Conservation (phyloP, 2,113 vertebrate species). For the Hoplias malabaricus region DNA sequence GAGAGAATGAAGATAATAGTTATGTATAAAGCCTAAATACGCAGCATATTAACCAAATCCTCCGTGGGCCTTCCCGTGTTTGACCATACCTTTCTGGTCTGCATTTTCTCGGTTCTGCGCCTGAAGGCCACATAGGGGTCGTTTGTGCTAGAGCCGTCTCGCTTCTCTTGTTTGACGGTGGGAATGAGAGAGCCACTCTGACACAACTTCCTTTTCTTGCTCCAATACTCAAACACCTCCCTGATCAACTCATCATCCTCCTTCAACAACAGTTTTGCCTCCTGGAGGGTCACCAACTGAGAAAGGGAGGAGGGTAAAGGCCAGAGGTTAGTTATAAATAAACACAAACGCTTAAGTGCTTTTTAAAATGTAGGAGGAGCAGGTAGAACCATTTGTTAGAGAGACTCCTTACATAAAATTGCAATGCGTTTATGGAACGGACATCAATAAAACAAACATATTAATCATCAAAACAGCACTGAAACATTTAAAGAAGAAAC, state of each 20-base stretch:
- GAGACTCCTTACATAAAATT: too few species aligned
- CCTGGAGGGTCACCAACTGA: slow-evolving; percentile 93
- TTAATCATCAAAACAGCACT: too few species aligned
- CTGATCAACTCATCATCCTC: slow-evolving; percentile 96
- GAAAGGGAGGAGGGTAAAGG: background rate
- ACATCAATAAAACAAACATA: too few species aligned
- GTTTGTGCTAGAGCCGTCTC: slow-evolving; percentile 94
- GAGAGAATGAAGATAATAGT: background rate
- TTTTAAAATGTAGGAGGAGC: too few species aligned
- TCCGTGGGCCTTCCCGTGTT: background rate
- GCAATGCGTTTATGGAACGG: too few species aligned
- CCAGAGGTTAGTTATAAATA: too few species aligned
- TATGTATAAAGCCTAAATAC: background rate
- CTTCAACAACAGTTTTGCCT: slow-evolving; percentile 94
- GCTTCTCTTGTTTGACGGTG: slow-evolving; percentile 91
- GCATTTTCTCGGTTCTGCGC: slow-evolving; percentile 97
- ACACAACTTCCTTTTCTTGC: slow-evolving; percentile 89
- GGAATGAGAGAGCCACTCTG: slow-evolving; percentile 88
- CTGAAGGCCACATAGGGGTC: slow-evolving; percentile 98
- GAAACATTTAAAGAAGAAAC: too few species aligned
- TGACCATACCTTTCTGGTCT: slow-evolving; percentile 86
- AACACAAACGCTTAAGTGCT: too few species aligned
- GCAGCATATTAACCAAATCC: background rate
- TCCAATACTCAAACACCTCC: slow-evolving; percentile 98
- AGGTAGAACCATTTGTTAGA: too few species aligned